Percentiles rank a stretch among this genome's conserved stretches.
Evolutionary conservation across 2,113 vertebrate species (phyloP).

Genomic region (Trinectes maculatus): DNA sequence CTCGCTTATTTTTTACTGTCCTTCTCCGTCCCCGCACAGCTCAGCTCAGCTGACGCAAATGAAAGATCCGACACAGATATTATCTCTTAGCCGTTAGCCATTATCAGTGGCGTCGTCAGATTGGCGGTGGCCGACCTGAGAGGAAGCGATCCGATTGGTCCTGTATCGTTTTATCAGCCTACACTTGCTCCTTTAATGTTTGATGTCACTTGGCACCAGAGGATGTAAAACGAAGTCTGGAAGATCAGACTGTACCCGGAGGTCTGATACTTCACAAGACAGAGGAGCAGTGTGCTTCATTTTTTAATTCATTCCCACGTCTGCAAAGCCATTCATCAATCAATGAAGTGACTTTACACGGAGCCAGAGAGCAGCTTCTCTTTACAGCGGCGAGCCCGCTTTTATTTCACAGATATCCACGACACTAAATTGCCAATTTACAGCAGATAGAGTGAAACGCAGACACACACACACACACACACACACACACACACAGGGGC

Average conservation of each 20-base stretch:
- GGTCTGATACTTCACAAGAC: constrained; percentile 37
- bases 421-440: constrained; percentile 74
- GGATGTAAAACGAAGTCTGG: constrained; percentile 26
- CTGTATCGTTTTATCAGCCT: background rate
- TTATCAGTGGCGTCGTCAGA: constrained; percentile 23
- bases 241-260: constrained; percentile 41
- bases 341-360: constrained; percentile 65
- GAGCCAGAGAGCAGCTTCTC: constrained; percentile 45
- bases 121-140: constrained; percentile 31
- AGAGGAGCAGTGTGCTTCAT: constrained; percentile 60
- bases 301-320: constrained; percentile 72
- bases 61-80: background rate
- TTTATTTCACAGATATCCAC: constrained; percentile 74
- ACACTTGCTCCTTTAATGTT: background rate
- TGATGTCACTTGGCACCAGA: constrained; percentile 41
- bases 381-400: constrained; percentile 44
- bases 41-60: background rate
- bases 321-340: constrained; percentile 78
- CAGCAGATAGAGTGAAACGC: constrained; percentile 42
- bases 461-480: constrained; percentile 50
- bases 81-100: constrained; percentile 22
- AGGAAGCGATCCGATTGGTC: constrained; percentile 28
- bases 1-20: too few relatives aligned
- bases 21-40: too few relatives aligned
- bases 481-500: constrained; percentile 44